Percentiles rank a stretch among this genome's conserved stretches.
Conservation (phyloP, 2,113 vertebrate genomes). For the Brachirus orientalis region DNA sequence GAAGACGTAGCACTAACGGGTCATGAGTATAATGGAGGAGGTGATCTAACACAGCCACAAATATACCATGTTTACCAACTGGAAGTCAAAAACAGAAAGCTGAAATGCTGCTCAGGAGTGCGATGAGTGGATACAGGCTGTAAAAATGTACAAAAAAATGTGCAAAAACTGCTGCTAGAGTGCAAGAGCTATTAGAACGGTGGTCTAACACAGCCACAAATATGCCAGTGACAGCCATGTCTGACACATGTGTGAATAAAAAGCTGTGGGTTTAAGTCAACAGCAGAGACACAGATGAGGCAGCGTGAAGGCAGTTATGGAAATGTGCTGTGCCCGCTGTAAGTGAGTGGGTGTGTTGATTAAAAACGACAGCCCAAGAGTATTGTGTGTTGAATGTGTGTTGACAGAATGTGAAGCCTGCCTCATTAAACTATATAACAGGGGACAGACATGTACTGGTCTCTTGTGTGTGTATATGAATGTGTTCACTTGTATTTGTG, state of each 20-base stretch:
- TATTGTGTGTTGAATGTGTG: slow-evolving; percentile 30
- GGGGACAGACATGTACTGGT: slow-evolving; percentile 15
- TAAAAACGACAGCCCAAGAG: slow-evolving; percentile 43
- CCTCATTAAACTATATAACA: slow-evolving; percentile 50
- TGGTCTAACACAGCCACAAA: too few species aligned
- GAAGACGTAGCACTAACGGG: too few species aligned
- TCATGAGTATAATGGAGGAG: too few species aligned
- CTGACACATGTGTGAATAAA: slow-evolving; percentile 18
- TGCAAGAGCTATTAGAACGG: too few species aligned
- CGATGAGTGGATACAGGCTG: too few species aligned
- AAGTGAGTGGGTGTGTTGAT: slow-evolving; percentile 50
- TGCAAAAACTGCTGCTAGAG: too few species aligned
- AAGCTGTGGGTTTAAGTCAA: slow-evolving; percentile 30
- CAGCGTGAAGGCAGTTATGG: slow-evolving; percentile 22
- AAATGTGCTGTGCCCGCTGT: slow-evolving; percentile 24
- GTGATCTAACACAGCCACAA: too few species aligned
- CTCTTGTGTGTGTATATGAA: slow-evolving; percentile 2
- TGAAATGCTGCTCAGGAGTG: too few species aligned
- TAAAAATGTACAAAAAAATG: too few species aligned
- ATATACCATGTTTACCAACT: too few species aligned
- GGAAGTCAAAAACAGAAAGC: too few species aligned
- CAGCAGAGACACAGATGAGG: slow-evolving; percentile 21
- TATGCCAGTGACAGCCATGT: not conserved
- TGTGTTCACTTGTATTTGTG: not conserved
- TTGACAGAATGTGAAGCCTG: slow-evolving; percentile 31